Conservation (phyloP, 2,888 invertebrate species). For the Synergus itoensis region DNA sequence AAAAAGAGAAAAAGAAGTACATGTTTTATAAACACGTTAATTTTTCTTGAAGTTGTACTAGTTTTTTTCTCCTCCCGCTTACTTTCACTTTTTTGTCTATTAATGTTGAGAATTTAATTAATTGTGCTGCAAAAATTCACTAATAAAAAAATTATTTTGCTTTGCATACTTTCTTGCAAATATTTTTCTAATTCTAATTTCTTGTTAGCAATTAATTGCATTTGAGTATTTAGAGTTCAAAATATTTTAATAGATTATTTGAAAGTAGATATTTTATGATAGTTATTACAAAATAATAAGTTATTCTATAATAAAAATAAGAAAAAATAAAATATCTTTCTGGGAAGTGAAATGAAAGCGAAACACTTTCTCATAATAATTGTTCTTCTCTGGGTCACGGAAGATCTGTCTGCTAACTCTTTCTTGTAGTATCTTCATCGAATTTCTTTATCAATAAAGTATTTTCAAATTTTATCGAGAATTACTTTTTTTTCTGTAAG, state of each 20-base stretch:
- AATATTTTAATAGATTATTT: neutral
- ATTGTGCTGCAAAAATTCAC: neutral
- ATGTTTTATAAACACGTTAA: conserved; percentile 8
- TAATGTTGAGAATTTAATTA: conserved; percentile 10
- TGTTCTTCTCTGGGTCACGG: conserved; percentile 37
- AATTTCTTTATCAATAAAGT: conserved; percentile 1
- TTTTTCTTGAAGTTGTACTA: conserved; percentile 14
- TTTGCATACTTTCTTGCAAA: neutral
- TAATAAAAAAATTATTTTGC: neutral
- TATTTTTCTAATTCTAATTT: neutral
- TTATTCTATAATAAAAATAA: conserved; percentile 18
- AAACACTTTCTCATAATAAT: conserved; percentile 36
- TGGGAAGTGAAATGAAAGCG: conserved; percentile 29
- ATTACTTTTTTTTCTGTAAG: neutral
- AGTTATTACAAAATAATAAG: neutral
- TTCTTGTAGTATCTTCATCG: neutral
- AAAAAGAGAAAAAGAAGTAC: neutral
- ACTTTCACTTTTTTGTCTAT: conserved; percentile 31
- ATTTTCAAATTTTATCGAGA: neutral
- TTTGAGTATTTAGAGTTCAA: neutral
- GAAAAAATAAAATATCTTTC: neutral
- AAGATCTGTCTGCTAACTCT: conserved; percentile 33
- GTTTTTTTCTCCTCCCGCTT: conserved; percentile 15
- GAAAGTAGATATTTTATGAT: neutral
- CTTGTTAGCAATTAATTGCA: too few relatives aligned